Evolutionary conservation across 2,888 invertebrate species (phyloP).

Genomic region (Neoaliturus tenellus): DNA sequence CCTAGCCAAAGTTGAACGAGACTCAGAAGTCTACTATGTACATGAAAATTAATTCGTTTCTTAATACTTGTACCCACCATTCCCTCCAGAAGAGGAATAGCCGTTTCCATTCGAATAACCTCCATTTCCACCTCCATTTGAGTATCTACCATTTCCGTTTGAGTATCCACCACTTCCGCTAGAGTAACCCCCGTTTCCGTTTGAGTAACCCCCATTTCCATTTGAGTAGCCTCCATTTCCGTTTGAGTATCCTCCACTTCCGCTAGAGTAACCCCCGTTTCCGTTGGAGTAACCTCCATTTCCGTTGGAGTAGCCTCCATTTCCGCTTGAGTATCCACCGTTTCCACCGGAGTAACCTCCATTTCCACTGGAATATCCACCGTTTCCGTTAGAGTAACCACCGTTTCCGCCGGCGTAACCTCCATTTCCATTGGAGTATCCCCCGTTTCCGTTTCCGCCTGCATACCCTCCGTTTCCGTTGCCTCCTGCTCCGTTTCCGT

Average conservation of each 20-base stretch:
- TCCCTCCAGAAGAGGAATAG: background rate
- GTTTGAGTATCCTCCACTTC: slow-evolving; percentile 43
- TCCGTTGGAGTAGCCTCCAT: slow-evolving; percentile 35
- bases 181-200: slow-evolving; percentile 48
- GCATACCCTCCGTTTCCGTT: slow-evolving; percentile 55
- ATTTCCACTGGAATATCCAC: slow-evolving; percentile 6
- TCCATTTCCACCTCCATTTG: slow-evolving; percentile 49
- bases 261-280: slow-evolving; percentile 46
- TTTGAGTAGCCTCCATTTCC: slow-evolving; percentile 44
- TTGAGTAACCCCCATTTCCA: slow-evolving; percentile 34
- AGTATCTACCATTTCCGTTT: slow-evolving; percentile 38
- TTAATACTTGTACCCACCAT: slow-evolving; percentile 46
- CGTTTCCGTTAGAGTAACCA: slow-evolving; percentile 54
- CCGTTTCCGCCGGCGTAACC: slow-evolving; percentile 39
- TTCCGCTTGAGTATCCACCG: slow-evolving; percentile 39
- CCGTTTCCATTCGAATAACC: slow-evolving; percentile 53
- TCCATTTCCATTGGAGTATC: slow-evolving; percentile 17
- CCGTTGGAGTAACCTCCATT: slow-evolving; percentile 32
- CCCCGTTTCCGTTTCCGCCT: slow-evolving; percentile 31
- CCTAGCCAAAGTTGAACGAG: background rate
- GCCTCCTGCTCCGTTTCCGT: slow-evolving; percentile 66
- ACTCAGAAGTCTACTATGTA: background rate
- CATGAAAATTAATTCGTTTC: background rate
- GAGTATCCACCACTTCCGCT: slow-evolving; percentile 46
- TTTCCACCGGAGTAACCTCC: slow-evolving; percentile 23